Evolutionary conservation across 2,888 invertebrate genomes (phyloP).

Genomic region (Ptychoptera contaminata): DNA sequence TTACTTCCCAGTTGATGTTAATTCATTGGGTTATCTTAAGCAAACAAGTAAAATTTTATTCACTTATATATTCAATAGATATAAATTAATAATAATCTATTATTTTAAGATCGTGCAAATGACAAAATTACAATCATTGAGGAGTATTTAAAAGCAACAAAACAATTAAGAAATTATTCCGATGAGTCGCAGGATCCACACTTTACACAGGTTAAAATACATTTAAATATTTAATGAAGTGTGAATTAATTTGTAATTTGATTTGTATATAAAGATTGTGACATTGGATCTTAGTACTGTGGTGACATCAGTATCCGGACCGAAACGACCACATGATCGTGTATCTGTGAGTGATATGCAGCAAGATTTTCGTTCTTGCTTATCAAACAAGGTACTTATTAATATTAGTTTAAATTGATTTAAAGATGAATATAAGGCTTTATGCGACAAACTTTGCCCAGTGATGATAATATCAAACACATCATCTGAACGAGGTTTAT

Average conservation of each 20-base stretch:
- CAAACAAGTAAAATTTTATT: slow-evolving; percentile 54
- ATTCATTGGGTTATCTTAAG: slow-evolving; percentile 64
- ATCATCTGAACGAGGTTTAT: slow-evolving; percentile 29
- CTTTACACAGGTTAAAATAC: slow-evolving; percentile 52
- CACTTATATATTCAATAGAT: too few species aligned
- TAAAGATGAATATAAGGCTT: slow-evolving; percentile 6
- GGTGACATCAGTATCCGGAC: slow-evolving; percentile 90
- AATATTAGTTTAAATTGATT: slow-evolving; percentile 15
- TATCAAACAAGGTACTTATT: slow-evolving; percentile 72
- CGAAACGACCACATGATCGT: slow-evolving; percentile 92
- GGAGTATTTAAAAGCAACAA: slow-evolving; percentile 63
- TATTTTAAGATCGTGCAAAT: slow-evolving; percentile 54
- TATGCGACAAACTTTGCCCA: slow-evolving; percentile 34
- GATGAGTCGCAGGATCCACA: slow-evolving; percentile 62
- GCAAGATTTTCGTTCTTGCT: slow-evolving; percentile 68
- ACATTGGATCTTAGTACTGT: slow-evolving; percentile 76
- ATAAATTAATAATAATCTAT: background rate
- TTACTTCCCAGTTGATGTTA: slow-evolving; percentile 80
- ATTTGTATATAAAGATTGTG: slow-evolving; percentile 39
- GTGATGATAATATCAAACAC: slow-evolving; percentile 22
- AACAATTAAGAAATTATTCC: slow-evolving; percentile 70
- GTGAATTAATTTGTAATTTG: background rate
- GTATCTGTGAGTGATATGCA: slow-evolving; percentile 86
- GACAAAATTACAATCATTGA: slow-evolving; percentile 64
- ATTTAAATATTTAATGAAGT: background rate